phyloP scores from a whole-genome alignment of 2,797 vertebrate species.

The Amphiprion clarkii region DNA sequence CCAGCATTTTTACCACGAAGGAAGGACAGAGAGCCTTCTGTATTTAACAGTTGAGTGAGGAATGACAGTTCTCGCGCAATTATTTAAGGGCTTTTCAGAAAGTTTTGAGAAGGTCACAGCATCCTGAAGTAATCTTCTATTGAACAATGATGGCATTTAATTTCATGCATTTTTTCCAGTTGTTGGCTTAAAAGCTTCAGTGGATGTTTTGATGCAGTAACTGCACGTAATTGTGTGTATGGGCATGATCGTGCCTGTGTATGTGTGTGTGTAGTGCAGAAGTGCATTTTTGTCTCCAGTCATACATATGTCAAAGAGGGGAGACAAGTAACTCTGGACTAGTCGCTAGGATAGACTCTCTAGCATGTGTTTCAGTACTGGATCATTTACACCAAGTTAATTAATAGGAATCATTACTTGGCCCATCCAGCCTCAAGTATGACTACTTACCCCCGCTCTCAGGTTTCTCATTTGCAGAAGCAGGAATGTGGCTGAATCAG shows the following conservation, averaged over 20 bases:
- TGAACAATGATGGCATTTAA: constrained; percentile 78
- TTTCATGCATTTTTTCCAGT: constrained; percentile 65
- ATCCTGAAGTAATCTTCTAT: constrained; percentile 73
- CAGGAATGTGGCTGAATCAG: constrained; percentile 70
- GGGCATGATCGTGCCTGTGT: not conserved
- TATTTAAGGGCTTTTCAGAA: constrained; percentile 81
- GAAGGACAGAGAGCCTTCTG: constrained; percentile 74
- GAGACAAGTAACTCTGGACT: constrained; percentile 67
- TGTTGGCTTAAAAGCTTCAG: constrained; percentile 54
- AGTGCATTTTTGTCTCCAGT: constrained; percentile 28
- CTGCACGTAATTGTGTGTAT: constrained; percentile 22
- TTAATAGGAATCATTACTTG: constrained; percentile 65
- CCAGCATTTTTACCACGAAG: constrained; percentile 31
- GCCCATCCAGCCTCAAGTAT: constrained; percentile 43
- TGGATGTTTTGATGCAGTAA: constrained; percentile 74
- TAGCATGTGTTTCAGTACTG: constrained; percentile 67
- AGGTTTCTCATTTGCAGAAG: constrained; percentile 61
- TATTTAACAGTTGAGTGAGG: constrained; percentile 74
- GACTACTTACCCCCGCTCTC: constrained; percentile 55
- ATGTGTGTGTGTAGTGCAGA: not conserved
- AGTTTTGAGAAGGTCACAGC: constrained; percentile 79
- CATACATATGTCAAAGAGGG: constrained; percentile 40
- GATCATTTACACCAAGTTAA: constrained; percentile 60
- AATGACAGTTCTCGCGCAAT: constrained; percentile 80
- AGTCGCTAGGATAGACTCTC: constrained; percentile 69